A percentile compares a stretch with the other conserved stretches of the same genome.
Conservation (phyloP, 2,888 invertebrate species). For the Drepanosiphum platanoidis region DNA sequence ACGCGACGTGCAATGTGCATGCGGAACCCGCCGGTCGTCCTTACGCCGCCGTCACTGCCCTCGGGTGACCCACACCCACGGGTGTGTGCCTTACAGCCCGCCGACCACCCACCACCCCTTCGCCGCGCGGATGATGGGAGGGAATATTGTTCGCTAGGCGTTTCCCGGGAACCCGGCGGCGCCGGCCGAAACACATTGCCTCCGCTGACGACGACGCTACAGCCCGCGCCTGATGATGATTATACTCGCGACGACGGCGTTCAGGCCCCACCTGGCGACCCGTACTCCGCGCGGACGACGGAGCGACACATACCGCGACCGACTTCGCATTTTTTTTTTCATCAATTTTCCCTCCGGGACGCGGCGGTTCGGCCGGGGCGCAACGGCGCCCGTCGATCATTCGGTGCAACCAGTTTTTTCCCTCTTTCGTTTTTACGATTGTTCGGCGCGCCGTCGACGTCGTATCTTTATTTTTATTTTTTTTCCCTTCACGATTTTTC, state of each 20-base stretch:
- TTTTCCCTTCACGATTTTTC: too few species aligned
- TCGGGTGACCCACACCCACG: conserved; percentile 61
- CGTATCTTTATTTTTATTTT: too few species aligned
- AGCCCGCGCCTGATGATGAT: not conserved
- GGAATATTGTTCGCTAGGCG: conserved; percentile 59
- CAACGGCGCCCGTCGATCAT: not conserved
- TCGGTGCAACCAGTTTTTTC: not conserved
- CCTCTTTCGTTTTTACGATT: not conserved
- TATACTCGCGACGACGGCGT: too few species aligned
- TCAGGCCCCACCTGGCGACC: not conserved
- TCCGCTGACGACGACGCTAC: not conserved
- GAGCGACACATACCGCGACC: not conserved
- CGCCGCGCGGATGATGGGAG: conserved; percentile 41
- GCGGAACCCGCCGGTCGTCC: conserved; percentile 1
- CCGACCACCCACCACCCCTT: conserved; percentile 41
- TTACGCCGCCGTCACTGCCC: conserved; percentile 40
- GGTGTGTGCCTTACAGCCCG: conserved; percentile 49
- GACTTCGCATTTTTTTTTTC: too few species aligned
- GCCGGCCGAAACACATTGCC: conserved; percentile 22
- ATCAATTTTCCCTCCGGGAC: too few species aligned
- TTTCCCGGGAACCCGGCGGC: conserved; percentile 41
- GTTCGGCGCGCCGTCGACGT: not conserved
- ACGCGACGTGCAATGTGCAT: conserved; percentile 9
- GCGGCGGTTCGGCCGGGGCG: not conserved
- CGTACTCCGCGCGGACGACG: not conserved